Base-by-base conservation (phyloP, 2,888 invertebrate genomes). In the Synanthedon andrenaeformis region DNA sequence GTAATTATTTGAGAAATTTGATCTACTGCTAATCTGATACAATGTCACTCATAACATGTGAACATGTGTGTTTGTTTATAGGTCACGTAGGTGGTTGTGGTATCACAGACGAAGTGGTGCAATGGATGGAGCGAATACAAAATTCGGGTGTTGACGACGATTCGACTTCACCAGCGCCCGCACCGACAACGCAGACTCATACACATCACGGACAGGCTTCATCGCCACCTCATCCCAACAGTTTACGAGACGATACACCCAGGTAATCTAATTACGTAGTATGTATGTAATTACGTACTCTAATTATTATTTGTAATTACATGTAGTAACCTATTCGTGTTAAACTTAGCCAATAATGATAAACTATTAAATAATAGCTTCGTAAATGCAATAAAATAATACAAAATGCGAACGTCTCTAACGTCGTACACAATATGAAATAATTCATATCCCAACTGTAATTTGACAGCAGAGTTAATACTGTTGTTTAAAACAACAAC, bases 121-220 rank as follows among this genome's bases (percentile, higher is more conserved):
- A 94, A 69, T 97, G 97, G 96, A 97, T 98, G 97, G 93, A 96
- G 68, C 90, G 90, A 64, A 92, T 98, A 63, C 96, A 96, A 79
- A 93, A 92, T 85, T 92, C 93, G 3, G 93, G 89, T 12, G 90
- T 90, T 48, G 91, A 91, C 58, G 90, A 91, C 49, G 89, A 89
- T 51, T 74, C 74, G 28, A 65, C 79, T 6, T 72, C 82, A 17
- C 62, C 78, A 2, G 62, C 78, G 3, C 67, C 76, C 1, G 63
- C 73, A 17, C 65, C 73, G 41, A 62, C 69, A n/a, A 59, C 74
- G 2, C 62, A 76, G 0, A 73, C 75, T 54, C 72, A 72, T 42
- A 51, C 52, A 12, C 57, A 49, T 42, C 52, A 51, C 17, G 53
- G 59, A 11, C 57, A 61, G 53, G 63, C 61, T 51, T 54, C 60